Conservation (phyloP, 2,113 vertebrate genomes). For the Microcebus ravelobensis region DNA sequence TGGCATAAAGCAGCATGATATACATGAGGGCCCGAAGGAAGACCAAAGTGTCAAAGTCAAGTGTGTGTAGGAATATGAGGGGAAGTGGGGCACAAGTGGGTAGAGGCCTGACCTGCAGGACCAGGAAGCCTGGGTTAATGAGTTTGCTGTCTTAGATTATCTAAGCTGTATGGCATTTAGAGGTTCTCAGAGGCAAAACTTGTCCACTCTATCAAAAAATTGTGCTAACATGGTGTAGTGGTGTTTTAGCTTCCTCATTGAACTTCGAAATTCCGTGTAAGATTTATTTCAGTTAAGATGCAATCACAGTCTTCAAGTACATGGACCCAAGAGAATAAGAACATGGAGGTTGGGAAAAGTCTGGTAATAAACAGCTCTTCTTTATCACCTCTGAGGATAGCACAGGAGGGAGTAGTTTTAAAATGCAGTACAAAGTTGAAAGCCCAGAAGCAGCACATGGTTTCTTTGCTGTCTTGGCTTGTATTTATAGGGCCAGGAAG, state of each 20-base stretch:
- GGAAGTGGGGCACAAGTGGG: not conserved
- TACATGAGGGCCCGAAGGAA: not conserved
- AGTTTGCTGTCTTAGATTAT: not conserved
- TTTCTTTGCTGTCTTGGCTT: slow-evolving; percentile 26
- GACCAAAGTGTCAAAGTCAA: not conserved
- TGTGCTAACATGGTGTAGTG: not conserved
- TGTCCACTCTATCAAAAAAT: not conserved
- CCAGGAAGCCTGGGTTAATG: not conserved
- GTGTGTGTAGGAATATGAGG: not conserved
- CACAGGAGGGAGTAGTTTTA: slow-evolving; percentile 65
- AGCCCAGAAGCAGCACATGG: slow-evolving; percentile 20
- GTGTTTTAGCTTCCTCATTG: slow-evolving; percentile 19
- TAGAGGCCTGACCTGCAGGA: not conserved
- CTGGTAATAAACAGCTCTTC: slow-evolving; percentile 67
- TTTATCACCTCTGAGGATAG: slow-evolving; percentile 72
- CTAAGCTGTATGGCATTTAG: not conserved
- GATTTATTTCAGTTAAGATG: slow-evolving; percentile 74
- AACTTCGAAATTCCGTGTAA: slow-evolving; percentile 40
- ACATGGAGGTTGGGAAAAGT: slow-evolving; percentile 62
- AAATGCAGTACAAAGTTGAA: slow-evolving; percentile 60
- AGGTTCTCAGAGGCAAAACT: not conserved
- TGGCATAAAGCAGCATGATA: not conserved
- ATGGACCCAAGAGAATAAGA: slow-evolving; percentile 55
- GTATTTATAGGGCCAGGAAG: slow-evolving; percentile 61
- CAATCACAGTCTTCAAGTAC: slow-evolving; percentile 57